Evolutionary conservation across 1,140 invertebrate species (phyloP), one percentile per base, ranked within the genome.

Genomic region (Reticulitermes speratus): DNA sequence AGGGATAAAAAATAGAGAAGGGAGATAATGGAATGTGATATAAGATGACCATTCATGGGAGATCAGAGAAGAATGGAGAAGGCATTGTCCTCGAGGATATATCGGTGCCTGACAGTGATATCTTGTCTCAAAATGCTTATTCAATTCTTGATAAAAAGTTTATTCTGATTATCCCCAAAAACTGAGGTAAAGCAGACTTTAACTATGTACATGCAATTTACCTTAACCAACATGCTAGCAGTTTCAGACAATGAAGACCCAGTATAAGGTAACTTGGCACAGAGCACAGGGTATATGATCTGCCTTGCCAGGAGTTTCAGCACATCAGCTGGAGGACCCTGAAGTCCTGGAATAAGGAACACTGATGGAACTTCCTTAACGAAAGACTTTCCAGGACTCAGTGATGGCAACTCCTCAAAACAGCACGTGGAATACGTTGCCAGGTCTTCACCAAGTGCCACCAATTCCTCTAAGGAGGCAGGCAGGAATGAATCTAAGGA

Each of bases 311-410:
- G 65, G 7, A 25, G 65, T 30, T 75, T 30, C 14, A 84, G 84
- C n/a, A 48, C 84, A 23, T 84, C 84, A 52, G 84, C 45, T 32
- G 84, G 30, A 52, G n/a, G 55, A 21, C 52, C 85, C 65, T 86
- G 85, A 23, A 91, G 85, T 25, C 90, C 90, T 16, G 90, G 90
- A 75, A 91, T 88, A 19, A 91, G 87, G 86, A 91, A 90, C 0
- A 91, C 85, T 19, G 90, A 90, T 30, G 89, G 88, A 23, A 90
- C 82, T 87, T 91, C 90, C 65, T 89, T 83, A 6, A 90, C 89
- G 69, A 88, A 88, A 59, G 87, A 86, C 7, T 89, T 89, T 65
- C 90, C 89, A 38, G 89, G 85, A 75, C 59, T 86, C 85, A 75
- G 32, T 48, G 85, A 75, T 25, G 55, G 38, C 12, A 86, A 12